A percentile compares a stretch with the other conserved stretches of the same genome.
Evolutionary conservation across 1,140 invertebrate species (phyloP).

Genomic region (Piezodorus guildinii): DNA sequence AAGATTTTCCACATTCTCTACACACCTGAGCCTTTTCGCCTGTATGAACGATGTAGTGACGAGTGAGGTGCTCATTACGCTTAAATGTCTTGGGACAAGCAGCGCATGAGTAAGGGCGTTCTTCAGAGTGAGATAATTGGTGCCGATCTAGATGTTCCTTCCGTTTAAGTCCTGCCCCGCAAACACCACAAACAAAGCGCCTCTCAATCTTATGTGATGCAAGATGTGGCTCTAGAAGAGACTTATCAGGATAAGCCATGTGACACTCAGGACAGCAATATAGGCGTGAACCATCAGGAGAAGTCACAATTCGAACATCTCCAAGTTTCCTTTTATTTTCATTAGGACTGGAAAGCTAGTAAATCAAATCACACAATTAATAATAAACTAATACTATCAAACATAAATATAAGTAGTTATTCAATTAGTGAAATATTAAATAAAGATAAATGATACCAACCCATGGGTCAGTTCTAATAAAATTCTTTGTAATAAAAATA

Average conservation of each 20-base stretch:
- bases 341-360: constrained; percentile 23
- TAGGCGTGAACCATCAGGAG: constrained; percentile 54
- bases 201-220: constrained; percentile 64
- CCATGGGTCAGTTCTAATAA: too few species aligned
- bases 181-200: constrained; percentile 48
- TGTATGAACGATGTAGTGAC: constrained; percentile 68
- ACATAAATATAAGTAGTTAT: not conserved
- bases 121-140: constrained; percentile 64
- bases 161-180: constrained; percentile 56
- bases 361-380: not conserved
- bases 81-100: constrained; percentile 66
- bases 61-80: constrained; percentile 64
- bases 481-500: not conserved
- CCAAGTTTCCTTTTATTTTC: constrained; percentile 49
- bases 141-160: constrained; percentile 69
- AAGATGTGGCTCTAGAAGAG: constrained; percentile 59
- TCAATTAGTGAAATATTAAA: too few species aligned
- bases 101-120: constrained; percentile 61
- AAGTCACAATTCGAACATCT: constrained; percentile 57
- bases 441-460: too few species aligned
- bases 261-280: constrained; percentile 70
- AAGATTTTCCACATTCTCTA: constrained; percentile 55
- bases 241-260: constrained; percentile 65
- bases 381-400: not conserved
- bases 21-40: constrained; percentile 62